A percentile compares a stretch with the other conserved stretches of the same genome.
Evolutionary conservation across 2,113 vertebrate species (phyloP).

Genomic region (Catharus minimus): DNA sequence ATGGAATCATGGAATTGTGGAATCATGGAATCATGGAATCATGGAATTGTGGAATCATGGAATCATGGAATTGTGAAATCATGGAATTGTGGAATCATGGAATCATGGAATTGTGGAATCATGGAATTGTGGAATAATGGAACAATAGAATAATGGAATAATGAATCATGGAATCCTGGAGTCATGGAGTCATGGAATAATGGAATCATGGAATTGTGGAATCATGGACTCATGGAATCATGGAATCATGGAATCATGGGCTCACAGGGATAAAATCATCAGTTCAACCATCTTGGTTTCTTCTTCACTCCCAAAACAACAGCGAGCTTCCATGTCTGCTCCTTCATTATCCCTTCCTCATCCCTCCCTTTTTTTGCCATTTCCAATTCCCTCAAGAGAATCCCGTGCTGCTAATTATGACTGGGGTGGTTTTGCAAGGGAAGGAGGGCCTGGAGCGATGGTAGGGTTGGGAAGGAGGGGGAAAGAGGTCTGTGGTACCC

Average conservation of each 20-base stretch:
- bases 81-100: too few species aligned
- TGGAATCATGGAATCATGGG: background rate
- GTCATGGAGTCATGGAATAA: too few species aligned
- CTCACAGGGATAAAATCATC: background rate
- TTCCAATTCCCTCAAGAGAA: background rate
- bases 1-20: too few species aligned
- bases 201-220: too few species aligned
- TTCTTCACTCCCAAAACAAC: background rate
- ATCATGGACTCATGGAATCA: too few species aligned
- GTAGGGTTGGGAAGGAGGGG: background rate
- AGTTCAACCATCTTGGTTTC: background rate
- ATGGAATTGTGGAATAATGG: too few species aligned
- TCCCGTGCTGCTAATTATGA: fast-evolving
- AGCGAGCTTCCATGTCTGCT: background rate
- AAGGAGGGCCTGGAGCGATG: background rate
- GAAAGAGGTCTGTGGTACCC: fast-evolving
- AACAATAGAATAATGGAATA: too few species aligned
- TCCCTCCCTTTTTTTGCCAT: background rate
- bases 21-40: too few species aligned
- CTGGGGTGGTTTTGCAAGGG: background rate
- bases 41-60: too few species aligned
- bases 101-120: too few species aligned
- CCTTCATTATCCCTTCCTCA: background rate
- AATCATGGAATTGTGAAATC: too few species aligned
- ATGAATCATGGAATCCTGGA: too few species aligned